Evolutionary conservation across 2,888 invertebrate genomes (phyloP).

Genomic region (Neoscelio sp.): DNA sequence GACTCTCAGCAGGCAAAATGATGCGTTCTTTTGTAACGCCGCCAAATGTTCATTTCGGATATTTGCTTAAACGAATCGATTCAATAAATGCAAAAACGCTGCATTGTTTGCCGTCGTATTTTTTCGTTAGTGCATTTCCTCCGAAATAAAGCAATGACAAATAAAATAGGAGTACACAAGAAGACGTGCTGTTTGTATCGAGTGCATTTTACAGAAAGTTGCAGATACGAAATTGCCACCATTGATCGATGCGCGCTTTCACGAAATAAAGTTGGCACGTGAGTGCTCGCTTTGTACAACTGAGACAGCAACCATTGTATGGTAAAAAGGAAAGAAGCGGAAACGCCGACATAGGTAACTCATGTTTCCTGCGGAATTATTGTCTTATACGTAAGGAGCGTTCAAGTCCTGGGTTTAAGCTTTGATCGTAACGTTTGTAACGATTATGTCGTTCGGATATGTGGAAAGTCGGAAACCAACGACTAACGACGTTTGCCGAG

Average conservation of each 20-base stretch:
- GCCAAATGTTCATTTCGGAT: too few species aligned
- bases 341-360: conserved; percentile 9
- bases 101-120: conserved; percentile 8
- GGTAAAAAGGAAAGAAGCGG: conserved; percentile 26
- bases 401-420: conserved; percentile 11
- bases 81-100: conserved; percentile 17
- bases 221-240: conserved; percentile 22
- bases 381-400: conserved; percentile 38
- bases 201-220: conserved; percentile 19
- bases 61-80: conserved; percentile 14
- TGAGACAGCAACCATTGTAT: neutral
- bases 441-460: conserved; percentile 54
- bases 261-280: conserved; percentile 47
- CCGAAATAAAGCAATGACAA: conserved; percentile 27
- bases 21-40: too few species aligned
- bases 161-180: neutral
- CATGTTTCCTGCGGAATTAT: conserved; percentile 41
- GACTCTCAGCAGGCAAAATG: too few species aligned
- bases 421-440: conserved; percentile 41
- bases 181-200: conserved; percentile 27
- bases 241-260: conserved; percentile 42
- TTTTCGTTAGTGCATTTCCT: neutral
- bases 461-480: conserved; percentile 42
- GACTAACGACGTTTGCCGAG: conserved; percentile 18
- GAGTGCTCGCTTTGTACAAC: conserved; percentile 18